Evolutionary conservation across 2,113 vertebrate species (phyloP).

Genomic region (Empidonax traillii): DNA sequence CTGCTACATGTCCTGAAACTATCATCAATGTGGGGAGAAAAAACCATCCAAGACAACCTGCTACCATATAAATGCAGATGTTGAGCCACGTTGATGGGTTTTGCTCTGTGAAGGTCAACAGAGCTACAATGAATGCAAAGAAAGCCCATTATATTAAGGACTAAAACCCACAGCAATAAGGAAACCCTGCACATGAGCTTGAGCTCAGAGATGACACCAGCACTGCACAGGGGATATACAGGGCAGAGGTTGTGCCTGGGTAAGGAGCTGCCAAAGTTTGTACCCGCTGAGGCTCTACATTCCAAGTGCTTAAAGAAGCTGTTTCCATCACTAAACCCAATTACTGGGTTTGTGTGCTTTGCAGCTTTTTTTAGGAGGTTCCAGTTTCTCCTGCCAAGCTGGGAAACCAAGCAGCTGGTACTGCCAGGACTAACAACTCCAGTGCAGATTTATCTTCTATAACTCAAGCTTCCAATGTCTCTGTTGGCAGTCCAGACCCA

Average conservation of each 20-base stretch:
- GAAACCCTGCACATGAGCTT: not conserved
- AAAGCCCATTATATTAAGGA: not conserved
- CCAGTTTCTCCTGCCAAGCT: not conserved
- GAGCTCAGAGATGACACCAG: not conserved
- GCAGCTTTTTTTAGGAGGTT: not conserved
- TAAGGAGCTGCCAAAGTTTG: not conserved
- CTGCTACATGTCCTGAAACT: not conserved
- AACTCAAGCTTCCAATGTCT: not conserved
- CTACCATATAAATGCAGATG: not conserved
- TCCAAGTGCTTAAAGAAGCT: not conserved
- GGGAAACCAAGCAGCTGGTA: not conserved
- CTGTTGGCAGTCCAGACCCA: not conserved
- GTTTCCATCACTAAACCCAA: not conserved
- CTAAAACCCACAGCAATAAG: not conserved
- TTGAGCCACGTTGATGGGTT: not conserved
- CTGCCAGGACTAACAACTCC: not conserved
- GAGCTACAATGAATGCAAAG: not conserved
- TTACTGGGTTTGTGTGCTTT: not conserved
- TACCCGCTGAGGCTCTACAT: not conserved
- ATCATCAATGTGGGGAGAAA: accelerated
- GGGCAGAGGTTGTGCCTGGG: not conserved
- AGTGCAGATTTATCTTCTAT: not conserved
- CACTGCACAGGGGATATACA: accelerated
- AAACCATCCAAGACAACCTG: not conserved
- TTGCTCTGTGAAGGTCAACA: not conserved